These are phyloP conservation scores for Tauraco erythrolophus DNA, from an alignment of 2,113 vertebrate genomes.

Conservation along the genomic window DNA sequence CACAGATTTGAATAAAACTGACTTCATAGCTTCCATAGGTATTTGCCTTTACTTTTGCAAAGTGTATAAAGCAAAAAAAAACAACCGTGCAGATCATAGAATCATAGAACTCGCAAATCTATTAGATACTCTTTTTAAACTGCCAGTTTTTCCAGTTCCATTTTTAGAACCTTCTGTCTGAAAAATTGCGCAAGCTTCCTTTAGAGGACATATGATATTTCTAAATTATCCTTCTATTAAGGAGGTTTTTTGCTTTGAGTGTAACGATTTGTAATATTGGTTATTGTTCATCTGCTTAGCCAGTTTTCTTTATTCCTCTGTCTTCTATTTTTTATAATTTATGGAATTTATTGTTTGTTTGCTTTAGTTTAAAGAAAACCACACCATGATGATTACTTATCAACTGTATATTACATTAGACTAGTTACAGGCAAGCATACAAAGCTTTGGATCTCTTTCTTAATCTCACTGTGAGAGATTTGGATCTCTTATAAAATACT, in stretches of 20 bases:
- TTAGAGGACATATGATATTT: neutral
- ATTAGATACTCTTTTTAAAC: neutral
- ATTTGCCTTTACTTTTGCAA: neutral
- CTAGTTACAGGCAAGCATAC: neutral
- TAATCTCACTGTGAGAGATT: no score
- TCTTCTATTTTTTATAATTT: neutral
- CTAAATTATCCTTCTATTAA: neutral
- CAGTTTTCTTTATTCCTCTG: neutral
- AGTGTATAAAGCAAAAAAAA: neutral
- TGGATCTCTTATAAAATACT: neutral
- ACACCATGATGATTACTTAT: fast-evolving
- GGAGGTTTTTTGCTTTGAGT: neutral
- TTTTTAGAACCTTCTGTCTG: neutral
- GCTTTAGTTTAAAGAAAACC: neutral
- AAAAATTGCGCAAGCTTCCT: neutral
- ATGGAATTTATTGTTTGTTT: neutral
- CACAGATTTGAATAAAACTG: neutral
- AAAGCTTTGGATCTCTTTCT: neutral
- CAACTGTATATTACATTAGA: neutral
- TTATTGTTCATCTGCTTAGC: neutral
- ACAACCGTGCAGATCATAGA: neutral
- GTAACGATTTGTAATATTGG: neutral
- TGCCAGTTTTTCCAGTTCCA: neutral
- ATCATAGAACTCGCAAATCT: neutral
- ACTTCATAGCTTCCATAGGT: neutral